Evolutionary conservation across 2,888 invertebrate species (phyloP).

Genomic region (Tryphoninae sp.): DNA sequence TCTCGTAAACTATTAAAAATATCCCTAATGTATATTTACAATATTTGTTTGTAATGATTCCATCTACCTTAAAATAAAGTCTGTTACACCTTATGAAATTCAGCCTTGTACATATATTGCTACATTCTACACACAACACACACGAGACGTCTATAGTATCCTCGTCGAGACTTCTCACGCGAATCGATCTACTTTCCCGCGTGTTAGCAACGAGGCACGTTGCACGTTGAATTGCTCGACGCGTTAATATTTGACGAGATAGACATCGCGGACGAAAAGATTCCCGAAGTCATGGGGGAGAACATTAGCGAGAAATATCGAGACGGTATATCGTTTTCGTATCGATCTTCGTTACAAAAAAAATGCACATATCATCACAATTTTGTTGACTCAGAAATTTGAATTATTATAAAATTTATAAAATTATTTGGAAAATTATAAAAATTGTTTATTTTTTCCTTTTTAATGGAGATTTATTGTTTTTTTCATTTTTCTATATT

Average conservation of each 20-base stretch:
- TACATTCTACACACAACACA: background rate
- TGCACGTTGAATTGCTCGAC: slow-evolving; percentile 5
- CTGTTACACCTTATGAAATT: too few species aligned
- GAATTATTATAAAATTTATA: too few species aligned
- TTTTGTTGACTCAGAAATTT: too few species aligned
- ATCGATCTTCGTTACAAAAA: background rate
- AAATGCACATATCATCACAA: too few species aligned
- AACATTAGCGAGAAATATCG: background rate
- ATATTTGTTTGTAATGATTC: too few species aligned
- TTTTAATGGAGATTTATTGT: too few species aligned
- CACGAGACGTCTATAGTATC: slow-evolving; percentile 31
- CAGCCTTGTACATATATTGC: background rate
- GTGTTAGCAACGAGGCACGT: slow-evolving; percentile 4
- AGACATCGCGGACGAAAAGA: slow-evolving; percentile 11
- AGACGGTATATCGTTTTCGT: background rate
- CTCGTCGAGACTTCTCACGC: slow-evolving; percentile 61
- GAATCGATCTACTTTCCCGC: slow-evolving; percentile 69
- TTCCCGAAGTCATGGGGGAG: background rate
- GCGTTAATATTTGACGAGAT: slow-evolving; percentile 55
- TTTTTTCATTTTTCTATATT: background rate
- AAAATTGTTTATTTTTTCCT: too few species aligned
- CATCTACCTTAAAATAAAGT: too few species aligned
- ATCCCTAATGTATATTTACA: too few species aligned
- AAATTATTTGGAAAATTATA: too few species aligned
- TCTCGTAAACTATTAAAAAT: too few species aligned